phyloP scores from a whole-genome alignment of 2,797 vertebrate species.

The Sebastes glaucus region DNA sequence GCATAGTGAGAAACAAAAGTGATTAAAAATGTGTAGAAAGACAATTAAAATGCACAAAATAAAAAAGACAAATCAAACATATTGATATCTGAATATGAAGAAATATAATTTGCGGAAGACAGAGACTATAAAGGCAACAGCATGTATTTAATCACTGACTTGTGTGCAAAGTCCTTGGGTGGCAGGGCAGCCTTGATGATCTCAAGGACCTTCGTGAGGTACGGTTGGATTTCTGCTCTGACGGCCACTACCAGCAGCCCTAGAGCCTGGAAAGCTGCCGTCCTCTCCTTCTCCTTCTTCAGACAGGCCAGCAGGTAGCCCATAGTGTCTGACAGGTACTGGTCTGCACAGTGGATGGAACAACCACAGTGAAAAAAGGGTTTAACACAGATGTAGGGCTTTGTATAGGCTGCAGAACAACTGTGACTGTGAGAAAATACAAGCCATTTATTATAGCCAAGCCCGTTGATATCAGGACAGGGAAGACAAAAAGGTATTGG shows the following conservation, averaged over 20 bases:
- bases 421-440: not conserved
- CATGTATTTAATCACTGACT: conserved; percentile 82
- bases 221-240: conserved; percentile 92
- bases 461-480: not conserved
- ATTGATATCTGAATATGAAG: not conserved
- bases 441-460: not conserved
- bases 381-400: not conserved
- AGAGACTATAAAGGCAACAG: not conserved
- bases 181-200: conserved; percentile 97
- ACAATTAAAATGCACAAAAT: not conserved
- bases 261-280: conserved; percentile 94
- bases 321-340: conserved; percentile 97
- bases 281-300: conserved; percentile 97
- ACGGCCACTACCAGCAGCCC: conserved; percentile 96
- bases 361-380: not conserved
- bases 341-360: conserved; percentile 76
- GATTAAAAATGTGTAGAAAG: not conserved
- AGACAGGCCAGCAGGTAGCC: conserved; percentile 93
- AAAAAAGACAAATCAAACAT: not conserved
- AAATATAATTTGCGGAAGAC: not conserved
- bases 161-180: conserved; percentile 97
- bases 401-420: not conserved
- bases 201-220: conserved; percentile 94
- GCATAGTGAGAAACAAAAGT: not conserved
- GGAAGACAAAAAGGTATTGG: not conserved